These are phyloP conservation scores for Drosophila falleni DNA, from an alignment of 2,888 invertebrate species.

Conservation along the genomic window DNA sequence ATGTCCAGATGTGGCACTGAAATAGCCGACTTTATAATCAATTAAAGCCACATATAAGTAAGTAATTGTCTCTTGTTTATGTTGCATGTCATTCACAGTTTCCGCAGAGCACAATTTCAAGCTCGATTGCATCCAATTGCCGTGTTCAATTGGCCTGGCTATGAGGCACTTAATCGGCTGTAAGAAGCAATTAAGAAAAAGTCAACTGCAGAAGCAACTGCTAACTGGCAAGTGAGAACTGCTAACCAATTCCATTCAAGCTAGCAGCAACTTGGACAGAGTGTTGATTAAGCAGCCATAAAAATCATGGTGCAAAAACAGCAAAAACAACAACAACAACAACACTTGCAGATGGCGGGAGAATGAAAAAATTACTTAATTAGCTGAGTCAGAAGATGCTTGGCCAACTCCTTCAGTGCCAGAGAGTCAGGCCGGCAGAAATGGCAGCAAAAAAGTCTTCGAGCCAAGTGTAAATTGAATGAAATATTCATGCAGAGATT, in stretches of 20 bases:
- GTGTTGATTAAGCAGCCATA: constrained; percentile 75
- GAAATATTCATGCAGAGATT: constrained; percentile 82
- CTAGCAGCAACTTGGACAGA: constrained; percentile 42
- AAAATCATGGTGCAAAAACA: constrained; percentile 42
- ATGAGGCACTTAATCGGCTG: constrained; percentile 61
- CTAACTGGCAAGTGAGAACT: constrained; percentile 15
- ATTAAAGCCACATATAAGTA: constrained; percentile 9
- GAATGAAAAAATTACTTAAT: constrained; percentile 78
- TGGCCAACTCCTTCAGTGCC: constrained; percentile 22
- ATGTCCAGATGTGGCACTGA: background rate
- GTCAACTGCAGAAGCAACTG: constrained; percentile 66
- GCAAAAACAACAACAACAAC: constrained; percentile 15
- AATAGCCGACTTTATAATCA: constrained; percentile 6
- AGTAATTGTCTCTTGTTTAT: constrained; percentile 10
- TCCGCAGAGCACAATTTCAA: constrained; percentile 55
- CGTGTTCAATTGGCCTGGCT: constrained; percentile 44
- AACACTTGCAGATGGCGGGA: constrained; percentile 31
- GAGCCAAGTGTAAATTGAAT: constrained; percentile 80
- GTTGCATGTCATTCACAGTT: constrained; percentile 26
- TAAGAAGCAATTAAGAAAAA: constrained; percentile 73
- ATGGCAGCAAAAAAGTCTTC: constrained; percentile 14
- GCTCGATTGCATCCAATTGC: constrained; percentile 61
- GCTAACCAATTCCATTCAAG: constrained; percentile 49
- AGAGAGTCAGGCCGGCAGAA: constrained; percentile 28
- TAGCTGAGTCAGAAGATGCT: constrained; percentile 57